A percentile compares a stretch with the other conserved stretches of the same genome.
Conservation (phyloP, 2,113 vertebrate species). For the Hippocampus guttulatus region DNA sequence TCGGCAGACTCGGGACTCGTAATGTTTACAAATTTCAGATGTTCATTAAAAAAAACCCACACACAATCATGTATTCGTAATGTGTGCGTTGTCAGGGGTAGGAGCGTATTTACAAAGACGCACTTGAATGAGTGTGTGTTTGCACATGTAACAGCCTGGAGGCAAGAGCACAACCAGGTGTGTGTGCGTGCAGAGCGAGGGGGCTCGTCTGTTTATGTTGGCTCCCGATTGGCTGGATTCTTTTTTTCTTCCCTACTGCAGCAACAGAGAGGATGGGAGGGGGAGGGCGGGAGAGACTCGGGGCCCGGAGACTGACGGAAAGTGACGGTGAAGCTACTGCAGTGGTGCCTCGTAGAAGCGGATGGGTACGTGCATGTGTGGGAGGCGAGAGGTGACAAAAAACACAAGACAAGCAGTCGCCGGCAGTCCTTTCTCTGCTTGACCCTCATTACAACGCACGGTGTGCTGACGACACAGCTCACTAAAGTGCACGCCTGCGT, state of each 20-base stretch:
- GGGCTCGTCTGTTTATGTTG: conserved; percentile 41
- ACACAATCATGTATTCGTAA: not conserved
- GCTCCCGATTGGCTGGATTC: conserved; percentile 44
- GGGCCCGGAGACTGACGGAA: conserved; percentile 30
- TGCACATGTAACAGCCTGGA: conserved; percentile 46
- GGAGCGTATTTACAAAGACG: conserved; percentile 48
- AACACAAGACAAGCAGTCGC: conserved; percentile 19
- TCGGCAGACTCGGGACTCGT: no score
- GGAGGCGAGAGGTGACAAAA: conserved; percentile 2
- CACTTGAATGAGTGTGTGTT: conserved; percentile 45
- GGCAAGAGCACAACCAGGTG: conserved; percentile 45
- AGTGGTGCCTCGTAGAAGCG: conserved; percentile 38
- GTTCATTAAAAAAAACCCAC: no score
- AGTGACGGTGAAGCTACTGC: conserved; percentile 57
- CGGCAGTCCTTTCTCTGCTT: conserved; percentile 34
- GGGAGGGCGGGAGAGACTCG: conserved; percentile 3
- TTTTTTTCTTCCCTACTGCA: conserved; percentile 46
- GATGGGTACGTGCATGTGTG: not conserved
- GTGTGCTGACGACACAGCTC: conserved; percentile 40
- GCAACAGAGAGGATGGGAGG: conserved; percentile 19
- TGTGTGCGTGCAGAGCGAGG: conserved; percentile 25
- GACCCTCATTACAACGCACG: conserved; percentile 38
- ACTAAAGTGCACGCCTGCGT: conserved; percentile 30
- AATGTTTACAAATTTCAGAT: no score
- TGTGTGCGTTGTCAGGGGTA: conserved; percentile 16